Conservation (phyloP, 2,888 invertebrate genomes). For the Mamestra brassicae region DNA sequence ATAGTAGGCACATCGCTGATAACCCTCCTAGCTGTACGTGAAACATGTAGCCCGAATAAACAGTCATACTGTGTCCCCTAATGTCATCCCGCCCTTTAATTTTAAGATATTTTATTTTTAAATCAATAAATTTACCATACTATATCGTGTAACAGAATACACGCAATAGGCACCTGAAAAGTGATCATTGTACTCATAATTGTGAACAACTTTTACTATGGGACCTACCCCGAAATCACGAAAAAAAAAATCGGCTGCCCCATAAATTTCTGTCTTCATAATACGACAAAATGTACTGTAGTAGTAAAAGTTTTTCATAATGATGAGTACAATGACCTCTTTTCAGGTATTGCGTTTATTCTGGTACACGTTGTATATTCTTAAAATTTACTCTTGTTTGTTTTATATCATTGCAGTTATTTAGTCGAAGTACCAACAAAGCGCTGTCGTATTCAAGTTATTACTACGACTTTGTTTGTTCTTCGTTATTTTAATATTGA, state of each 20-base stretch:
- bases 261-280: too few relatives aligned
- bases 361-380: neutral
- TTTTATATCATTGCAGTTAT: slow-evolving; percentile 70
- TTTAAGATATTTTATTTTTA: slow-evolving; percentile 73
- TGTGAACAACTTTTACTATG: too few relatives aligned
- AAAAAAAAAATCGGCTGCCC: too few relatives aligned
- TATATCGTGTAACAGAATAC: slow-evolving; percentile 6
- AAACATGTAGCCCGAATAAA: slow-evolving; percentile 28
- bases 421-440: slow-evolving; percentile 62
- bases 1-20: slow-evolving; percentile 24
- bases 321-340: too few relatives aligned
- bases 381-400: slow-evolving; percentile 58
- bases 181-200: too few relatives aligned
- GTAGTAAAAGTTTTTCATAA: too few relatives aligned
- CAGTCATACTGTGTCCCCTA: slow-evolving; percentile 26
- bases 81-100: slow-evolving; percentile 80
- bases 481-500: slow-evolving; percentile 45
- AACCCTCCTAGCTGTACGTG: slow-evolving; percentile 23
- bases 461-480: slow-evolving; percentile 47
- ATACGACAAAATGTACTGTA: too few relatives aligned
- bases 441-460: slow-evolving; percentile 18
- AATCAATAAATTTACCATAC: slow-evolving; percentile 31
- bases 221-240: too few relatives aligned
- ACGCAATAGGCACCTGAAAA: too few relatives aligned
- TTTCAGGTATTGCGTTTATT: too few relatives aligned